Percentiles rank a stretch among this genome's conserved stretches.
These are phyloP conservation scores for Drosophila equinoxialis DNA, from an alignment of 1,140 invertebrate genomes.

Conservation along the genomic window DNA sequence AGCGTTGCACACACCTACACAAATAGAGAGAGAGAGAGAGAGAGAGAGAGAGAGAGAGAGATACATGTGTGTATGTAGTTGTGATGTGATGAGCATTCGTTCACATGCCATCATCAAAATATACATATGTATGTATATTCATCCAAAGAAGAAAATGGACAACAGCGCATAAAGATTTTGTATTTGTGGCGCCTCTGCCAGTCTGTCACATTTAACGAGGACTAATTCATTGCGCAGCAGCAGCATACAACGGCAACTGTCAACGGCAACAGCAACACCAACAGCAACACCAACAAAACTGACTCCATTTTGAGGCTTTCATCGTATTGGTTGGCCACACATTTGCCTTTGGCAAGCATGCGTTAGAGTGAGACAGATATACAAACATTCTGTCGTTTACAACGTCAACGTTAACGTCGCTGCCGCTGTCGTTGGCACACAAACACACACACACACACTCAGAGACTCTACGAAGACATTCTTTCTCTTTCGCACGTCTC, in stretches of 20 bases:
- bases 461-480: not conserved
- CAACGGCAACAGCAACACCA: slow-evolving; percentile 32
- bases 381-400: slow-evolving; percentile 11
- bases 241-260: slow-evolving; percentile 37
- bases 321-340: slow-evolving; percentile 45
- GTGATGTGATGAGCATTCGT: slow-evolving; percentile 24
- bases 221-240: slow-evolving; percentile 78
- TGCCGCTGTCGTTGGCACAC: not conserved
- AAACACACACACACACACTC: not conserved
- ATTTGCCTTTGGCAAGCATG: not conserved
- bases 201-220: slow-evolving; percentile 76
- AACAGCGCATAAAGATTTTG: slow-evolving; percentile 51
- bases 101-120: slow-evolving; percentile 44
- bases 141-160: slow-evolving; percentile 67
- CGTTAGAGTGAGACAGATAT: slow-evolving; percentile 45
- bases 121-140: slow-evolving; percentile 26
- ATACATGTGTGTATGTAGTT: not conserved
- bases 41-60: not conserved
- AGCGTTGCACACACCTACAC: slow-evolving; percentile 36
- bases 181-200: slow-evolving; percentile 21
- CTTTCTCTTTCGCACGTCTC: not conserved
- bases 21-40: not conserved
- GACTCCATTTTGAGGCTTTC: slow-evolving; percentile 60
- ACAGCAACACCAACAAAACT: slow-evolving; percentile 2
- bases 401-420: slow-evolving; percentile 17